phyloP scores from a whole-genome alignment of 1,140 invertebrate genomes.

The Trialeurodes vaporariorum region DNA sequence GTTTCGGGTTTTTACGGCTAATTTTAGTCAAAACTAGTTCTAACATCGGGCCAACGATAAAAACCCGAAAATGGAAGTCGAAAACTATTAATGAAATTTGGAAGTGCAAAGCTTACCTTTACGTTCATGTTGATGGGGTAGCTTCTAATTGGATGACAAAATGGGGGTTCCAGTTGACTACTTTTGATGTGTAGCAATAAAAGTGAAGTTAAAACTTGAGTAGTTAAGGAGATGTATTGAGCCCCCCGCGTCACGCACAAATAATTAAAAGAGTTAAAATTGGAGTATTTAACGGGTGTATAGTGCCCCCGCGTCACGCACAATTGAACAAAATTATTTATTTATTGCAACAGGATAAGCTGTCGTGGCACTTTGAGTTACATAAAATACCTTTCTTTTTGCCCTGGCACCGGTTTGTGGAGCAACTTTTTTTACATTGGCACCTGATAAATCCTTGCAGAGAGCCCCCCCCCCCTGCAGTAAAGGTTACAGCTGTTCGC shows the following conservation, averaged over 20 bases:
- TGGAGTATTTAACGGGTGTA: not conserved
- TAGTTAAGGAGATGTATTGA: too few relatives aligned
- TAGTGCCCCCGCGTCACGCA: not conserved
- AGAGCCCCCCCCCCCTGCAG: not conserved
- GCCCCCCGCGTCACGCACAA: too few relatives aligned
- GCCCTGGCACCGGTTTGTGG: not conserved
- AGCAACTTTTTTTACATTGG: not conserved
- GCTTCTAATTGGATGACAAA: too few relatives aligned
- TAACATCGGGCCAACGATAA: not conserved
- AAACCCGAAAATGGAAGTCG: not conserved
- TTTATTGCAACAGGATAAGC: not conserved
- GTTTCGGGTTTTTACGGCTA: not conserved
- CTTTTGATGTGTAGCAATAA: too few relatives aligned
- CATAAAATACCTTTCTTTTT: not conserved
- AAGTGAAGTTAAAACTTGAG: too few relatives aligned
- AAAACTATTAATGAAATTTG: not conserved
- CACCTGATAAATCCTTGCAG: not conserved
- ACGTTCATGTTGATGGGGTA: too few relatives aligned
- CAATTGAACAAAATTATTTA: not conserved
- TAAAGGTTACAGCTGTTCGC: not conserved
- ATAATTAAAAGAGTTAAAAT: too few relatives aligned
- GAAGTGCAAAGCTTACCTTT: too few relatives aligned
- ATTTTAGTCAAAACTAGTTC: not conserved
- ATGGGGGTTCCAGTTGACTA: too few relatives aligned
- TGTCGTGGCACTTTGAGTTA: not conserved